phyloP scores from a whole-genome alignment of 2,113 vertebrate genomes.

The Oenanthe melanoleuca region DNA sequence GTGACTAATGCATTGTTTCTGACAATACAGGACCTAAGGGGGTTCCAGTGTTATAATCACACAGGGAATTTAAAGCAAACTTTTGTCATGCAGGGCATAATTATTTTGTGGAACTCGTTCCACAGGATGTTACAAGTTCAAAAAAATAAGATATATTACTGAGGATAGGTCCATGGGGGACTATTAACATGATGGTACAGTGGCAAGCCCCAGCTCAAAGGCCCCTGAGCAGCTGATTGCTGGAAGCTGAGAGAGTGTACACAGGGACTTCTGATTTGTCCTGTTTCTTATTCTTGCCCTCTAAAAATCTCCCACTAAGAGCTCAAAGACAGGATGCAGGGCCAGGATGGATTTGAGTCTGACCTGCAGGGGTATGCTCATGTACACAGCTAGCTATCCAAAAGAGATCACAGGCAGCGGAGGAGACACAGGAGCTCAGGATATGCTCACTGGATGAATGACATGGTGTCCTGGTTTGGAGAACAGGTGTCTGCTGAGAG shows the following conservation, averaged over 20 bases:
- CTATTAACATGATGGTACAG: constrained; percentile 33
- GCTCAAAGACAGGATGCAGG: not conserved
- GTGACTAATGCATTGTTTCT: constrained; percentile 58
- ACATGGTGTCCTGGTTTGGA: too few species aligned
- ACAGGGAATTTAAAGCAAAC: constrained; percentile 46
- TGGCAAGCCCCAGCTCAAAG: constrained; percentile 4
- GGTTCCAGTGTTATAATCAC: not conserved
- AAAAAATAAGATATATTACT: constrained; percentile 33
- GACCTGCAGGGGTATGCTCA: not conserved
- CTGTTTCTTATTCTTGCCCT: not conserved
- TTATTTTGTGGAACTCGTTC: constrained; percentile 54
- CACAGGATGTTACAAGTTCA: constrained; percentile 27
- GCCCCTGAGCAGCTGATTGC: constrained; percentile 39
- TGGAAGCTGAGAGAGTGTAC: constrained; percentile 16
- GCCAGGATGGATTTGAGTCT: not conserved
- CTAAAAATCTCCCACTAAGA: not conserved
- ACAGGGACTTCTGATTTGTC: constrained; percentile 12
- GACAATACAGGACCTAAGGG: constrained; percentile 56
- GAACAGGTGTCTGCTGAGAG: too few species aligned
- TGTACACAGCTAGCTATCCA: not conserved
- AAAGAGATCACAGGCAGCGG: not conserved
- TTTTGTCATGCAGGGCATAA: constrained; percentile 61
- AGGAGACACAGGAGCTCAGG: not conserved
- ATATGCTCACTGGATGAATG: not conserved
- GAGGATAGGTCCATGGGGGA: constrained; percentile 43